Evolutionary conservation across 2,888 invertebrate genomes (phyloP).

Genomic region (Athripsodes cinereus): DNA sequence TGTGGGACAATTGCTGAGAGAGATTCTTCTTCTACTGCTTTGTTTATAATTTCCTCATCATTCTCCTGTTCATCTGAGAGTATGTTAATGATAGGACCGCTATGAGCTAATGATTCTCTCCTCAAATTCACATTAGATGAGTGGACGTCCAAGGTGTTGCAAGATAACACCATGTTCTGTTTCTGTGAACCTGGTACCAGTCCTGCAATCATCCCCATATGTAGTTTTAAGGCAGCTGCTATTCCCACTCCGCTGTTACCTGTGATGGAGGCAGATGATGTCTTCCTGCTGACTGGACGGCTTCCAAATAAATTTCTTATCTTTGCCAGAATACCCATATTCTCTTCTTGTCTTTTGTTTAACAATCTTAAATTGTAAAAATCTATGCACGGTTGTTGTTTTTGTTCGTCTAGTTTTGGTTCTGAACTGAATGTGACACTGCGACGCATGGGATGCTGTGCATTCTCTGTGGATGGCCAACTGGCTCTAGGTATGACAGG

Average conservation of each 20-base stretch:
- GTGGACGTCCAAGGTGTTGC: constrained; percentile 54
- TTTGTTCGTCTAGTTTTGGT: constrained; percentile 54
- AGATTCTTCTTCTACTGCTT: constrained; percentile 27
- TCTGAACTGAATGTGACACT: constrained; percentile 62
- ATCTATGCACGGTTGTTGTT: constrained; percentile 54
- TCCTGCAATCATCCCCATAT: constrained; percentile 67
- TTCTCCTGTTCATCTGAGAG: constrained; percentile 39
- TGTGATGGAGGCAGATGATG: constrained; percentile 59
- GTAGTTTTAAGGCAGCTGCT: constrained; percentile 63
- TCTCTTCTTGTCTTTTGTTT: constrained; percentile 49
- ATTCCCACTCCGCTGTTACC: constrained; percentile 54
- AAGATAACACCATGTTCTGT: constrained; percentile 52
- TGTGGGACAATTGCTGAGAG: constrained; percentile 34
- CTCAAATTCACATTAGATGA: constrained; percentile 41
- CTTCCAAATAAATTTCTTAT: constrained; percentile 58
- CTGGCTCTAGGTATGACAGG: constrained; percentile 71
- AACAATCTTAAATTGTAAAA: constrained; percentile 52
- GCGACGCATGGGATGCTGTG: constrained; percentile 50
- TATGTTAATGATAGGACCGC: constrained; percentile 57
- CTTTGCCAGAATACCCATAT: constrained; percentile 50
- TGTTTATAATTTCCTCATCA: constrained; percentile 4
- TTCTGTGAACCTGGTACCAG: constrained; percentile 61
- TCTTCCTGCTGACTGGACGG: constrained; percentile 60
- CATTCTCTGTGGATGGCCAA: constrained; percentile 69
- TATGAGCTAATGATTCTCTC: constrained; percentile 51